Percentiles rank a stretch among this genome's conserved stretches.
phyloP scores from a whole-genome alignment of 2,113 vertebrate species.

The Nansenia antarctica region DNA sequence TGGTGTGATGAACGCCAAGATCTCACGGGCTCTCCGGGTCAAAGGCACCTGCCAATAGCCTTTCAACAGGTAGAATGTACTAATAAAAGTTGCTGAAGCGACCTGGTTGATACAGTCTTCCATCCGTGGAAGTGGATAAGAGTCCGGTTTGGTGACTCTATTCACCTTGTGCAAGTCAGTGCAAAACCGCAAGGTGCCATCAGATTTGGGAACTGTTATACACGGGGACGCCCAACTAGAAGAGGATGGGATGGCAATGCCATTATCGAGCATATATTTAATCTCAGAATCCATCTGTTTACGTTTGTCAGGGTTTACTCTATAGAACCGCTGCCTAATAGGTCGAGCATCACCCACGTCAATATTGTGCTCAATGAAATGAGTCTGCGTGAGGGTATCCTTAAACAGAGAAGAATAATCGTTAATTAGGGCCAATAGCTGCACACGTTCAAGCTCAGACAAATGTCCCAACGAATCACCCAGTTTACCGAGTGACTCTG shows the following conservation, averaged over 20 bases:
- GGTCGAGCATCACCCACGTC: not conserved
- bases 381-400: not conserved
- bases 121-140: too few species aligned
- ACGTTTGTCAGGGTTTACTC: not conserved
- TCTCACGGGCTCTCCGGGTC: too few species aligned
- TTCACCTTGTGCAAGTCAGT: too few species aligned
- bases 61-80: too few species aligned
- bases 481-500: not conserved
- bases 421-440: not conserved
- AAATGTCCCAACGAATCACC: constrained; percentile 1
- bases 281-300: constrained; percentile 8
- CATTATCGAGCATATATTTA: constrained; percentile 11
- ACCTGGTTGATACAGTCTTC: too few species aligned
- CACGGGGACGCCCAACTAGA: constrained; percentile 9
- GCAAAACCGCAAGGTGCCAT: too few species aligned
- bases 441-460: not conserved
- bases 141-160: too few species aligned
- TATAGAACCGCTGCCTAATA: constrained; percentile 8
- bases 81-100: too few species aligned
- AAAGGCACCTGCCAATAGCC: too few species aligned
- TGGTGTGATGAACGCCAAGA: too few species aligned
- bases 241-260: not conserved
- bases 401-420: not conserved
- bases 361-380: constrained; percentile 16
- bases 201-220: too few species aligned